A percentile compares a stretch with the other conserved stretches of the same genome.
Conservation (phyloP, 2,888 invertebrate species). For the Hartigia nigra region DNA sequence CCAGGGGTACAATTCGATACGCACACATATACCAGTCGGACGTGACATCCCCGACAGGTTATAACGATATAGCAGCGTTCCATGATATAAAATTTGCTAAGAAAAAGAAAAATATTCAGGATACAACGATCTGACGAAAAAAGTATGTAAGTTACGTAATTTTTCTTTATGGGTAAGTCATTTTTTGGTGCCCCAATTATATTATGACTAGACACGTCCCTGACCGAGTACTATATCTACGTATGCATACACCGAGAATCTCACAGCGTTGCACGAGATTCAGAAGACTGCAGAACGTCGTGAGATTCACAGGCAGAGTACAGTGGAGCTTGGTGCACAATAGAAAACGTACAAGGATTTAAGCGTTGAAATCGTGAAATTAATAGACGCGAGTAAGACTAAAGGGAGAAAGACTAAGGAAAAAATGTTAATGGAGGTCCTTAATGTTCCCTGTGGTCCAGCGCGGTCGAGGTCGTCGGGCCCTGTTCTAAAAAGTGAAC, state of each 20-base stretch:
- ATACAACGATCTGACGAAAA: background rate
- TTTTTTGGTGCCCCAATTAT: background rate
- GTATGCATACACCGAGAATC: background rate
- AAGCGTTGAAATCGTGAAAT: background rate
- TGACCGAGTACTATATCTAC: background rate
- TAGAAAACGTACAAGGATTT: background rate
- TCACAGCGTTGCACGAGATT: background rate
- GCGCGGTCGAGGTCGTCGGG: constrained; percentile 6
- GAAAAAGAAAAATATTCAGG: background rate
- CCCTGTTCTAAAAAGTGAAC: constrained; percentile 41
- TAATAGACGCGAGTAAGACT: background rate
- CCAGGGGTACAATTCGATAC: background rate
- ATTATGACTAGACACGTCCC: background rate
- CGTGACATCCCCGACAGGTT: background rate
- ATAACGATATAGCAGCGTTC: background rate
- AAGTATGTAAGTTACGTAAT: background rate
- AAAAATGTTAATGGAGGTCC: background rate
- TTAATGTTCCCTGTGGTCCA: constrained; percentile 1
- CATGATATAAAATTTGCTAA: background rate
- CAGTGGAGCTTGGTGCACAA: background rate
- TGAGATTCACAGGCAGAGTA: background rate
- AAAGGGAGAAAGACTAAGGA: background rate
- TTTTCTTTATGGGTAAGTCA: background rate
- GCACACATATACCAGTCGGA: background rate
- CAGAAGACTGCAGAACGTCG: background rate